A percentile compares a stretch with the other conserved stretches of the same genome.
Evolutionary conservation across 1,140 invertebrate genomes (phyloP).

Genomic region (Plectrocnemia conspersa): DNA sequence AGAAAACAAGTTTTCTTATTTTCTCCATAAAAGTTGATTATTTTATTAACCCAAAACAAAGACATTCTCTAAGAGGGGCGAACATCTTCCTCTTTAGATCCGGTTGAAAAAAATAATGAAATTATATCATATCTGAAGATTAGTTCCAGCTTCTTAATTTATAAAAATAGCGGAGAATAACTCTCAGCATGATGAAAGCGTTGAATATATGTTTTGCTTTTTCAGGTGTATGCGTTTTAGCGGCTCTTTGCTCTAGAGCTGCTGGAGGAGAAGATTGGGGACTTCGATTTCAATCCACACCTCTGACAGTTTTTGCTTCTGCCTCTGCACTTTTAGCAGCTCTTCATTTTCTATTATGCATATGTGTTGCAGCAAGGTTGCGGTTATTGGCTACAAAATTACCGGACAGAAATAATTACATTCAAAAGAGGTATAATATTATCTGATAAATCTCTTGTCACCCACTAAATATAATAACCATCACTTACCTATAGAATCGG

Average conservation of each 20-base stretch:
- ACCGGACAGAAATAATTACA: constrained; percentile 43
- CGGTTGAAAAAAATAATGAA: no score
- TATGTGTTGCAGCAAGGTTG: constrained; percentile 41
- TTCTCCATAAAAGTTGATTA: no score
- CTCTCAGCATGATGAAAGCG: neutral
- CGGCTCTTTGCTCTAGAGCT: constrained; percentile 40
- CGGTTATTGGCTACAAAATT: constrained; percentile 45
- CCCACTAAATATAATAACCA: constrained; percentile 7
- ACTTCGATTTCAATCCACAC: constrained; percentile 42
- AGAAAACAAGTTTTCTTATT: no score
- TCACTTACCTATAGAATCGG: constrained; percentile 50
- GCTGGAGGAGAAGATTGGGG: constrained; percentile 45
- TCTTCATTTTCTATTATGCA: constrained; percentile 42
- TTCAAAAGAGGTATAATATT: constrained; percentile 41
- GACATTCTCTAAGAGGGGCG: no score
- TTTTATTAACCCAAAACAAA: no score
- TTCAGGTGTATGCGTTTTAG: constrained; percentile 45
- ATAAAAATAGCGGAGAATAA: no score
- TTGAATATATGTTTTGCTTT: constrained; percentile 2
- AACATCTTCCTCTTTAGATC: no score
- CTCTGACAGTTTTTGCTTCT: constrained; percentile 42
- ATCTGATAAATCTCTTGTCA: neutral
- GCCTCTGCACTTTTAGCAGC: constrained; percentile 42
- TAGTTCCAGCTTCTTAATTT: no score
- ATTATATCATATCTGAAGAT: no score